Base-by-base conservation (phyloP, 2,113 vertebrate genomes). In the Eulemur macaco region DNA sequence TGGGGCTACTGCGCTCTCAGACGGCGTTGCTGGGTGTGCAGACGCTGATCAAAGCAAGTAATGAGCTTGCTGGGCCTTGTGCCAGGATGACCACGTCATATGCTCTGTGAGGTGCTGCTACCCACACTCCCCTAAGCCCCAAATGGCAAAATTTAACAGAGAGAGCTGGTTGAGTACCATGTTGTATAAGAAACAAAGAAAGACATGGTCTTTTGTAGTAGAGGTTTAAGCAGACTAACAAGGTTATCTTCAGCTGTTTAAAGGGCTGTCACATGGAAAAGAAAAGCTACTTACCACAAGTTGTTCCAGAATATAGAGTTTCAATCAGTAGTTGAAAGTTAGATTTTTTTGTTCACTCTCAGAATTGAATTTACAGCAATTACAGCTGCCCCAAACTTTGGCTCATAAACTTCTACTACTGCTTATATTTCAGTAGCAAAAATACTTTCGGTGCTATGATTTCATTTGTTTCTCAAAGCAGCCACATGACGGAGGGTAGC, bases 401-500 rank as follows among this genome's bases (percentile, higher is more conserved):
- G 23, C 56, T 81, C 31, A 29, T 10, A 52, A 6, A 45, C 8
- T 4, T 34, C 12, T 37, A 54, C 34, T 73, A 66, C 27, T 47
- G 18, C 39, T 83, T 63, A 14, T 11, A 39, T 47, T 27, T n/a
- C 29, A 3, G 3, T 74, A 63, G 21, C 6, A 54, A 18, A 31
- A 84, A 42, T 52, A 13, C 27, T 58, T 34, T 63, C 3, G 21
- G 3, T 23, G 3, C 20, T 68, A 0, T 66, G 37, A 34, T 37
- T 68, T 68, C 50, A 68, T 29, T 42, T 60, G 13, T 14, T 71
- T n/a, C 37, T 81, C 45, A 20, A 20, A 52, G 31, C 3, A 52
- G 11, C 39, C 9, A 2, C 0, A 0, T n/a, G 37, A 73, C 2
- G 1, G 20, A 83, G 42, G 42, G 6, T 2, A 34, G 37, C 3